Conservation (phyloP, 2,113 vertebrate species). For the Trematomus loennbergii region DNA sequence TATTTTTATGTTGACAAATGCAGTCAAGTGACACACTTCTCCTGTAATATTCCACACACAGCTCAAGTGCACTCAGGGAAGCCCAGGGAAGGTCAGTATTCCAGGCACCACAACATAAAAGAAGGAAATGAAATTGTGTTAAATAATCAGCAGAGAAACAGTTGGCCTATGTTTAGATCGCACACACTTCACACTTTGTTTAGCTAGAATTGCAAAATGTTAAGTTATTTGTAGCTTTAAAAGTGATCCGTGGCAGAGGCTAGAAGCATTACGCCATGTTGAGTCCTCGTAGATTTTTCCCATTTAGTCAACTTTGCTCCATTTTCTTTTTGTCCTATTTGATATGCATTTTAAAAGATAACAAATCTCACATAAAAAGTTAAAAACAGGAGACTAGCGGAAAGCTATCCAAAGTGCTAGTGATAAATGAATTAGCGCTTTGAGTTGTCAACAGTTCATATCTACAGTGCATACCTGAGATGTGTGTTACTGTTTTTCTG, state of each 20-base stretch:
- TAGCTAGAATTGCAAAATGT: conserved; percentile 21
- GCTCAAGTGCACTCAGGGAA: conserved; percentile 83
- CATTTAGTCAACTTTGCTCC: conserved; percentile 3
- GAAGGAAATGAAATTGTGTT: conserved; percentile 52
- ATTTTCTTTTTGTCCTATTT: background rate
- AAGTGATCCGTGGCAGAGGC: conserved; percentile 19
- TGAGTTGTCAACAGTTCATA: conserved; percentile 66
- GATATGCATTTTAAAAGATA: conserved; percentile 5
- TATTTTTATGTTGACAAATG: conserved; percentile 76
- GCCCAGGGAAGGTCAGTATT: conserved; percentile 84
- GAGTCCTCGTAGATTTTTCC: background rate
- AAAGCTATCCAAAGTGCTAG: background rate
- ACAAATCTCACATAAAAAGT: background rate
- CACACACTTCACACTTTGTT: conserved; percentile 31
- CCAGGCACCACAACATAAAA: conserved; percentile 79
- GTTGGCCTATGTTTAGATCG: conserved; percentile 24
- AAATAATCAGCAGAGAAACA: conserved; percentile 53
- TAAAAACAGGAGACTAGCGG: background rate
- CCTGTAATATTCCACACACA: conserved; percentile 82
- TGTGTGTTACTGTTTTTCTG: conserved; percentile 6
- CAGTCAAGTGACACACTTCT: conserved; percentile 79
- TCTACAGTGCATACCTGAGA: conserved; percentile 30
- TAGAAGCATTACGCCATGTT: conserved; percentile 26
- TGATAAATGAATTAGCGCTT: conserved; percentile 35
- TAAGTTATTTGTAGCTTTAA: conserved; percentile 29